A percentile compares a stretch with the other conserved stretches of the same genome.
Evolutionary conservation across 2,888 invertebrate genomes (phyloP).

Genomic region (Apotomis betuletana): DNA sequence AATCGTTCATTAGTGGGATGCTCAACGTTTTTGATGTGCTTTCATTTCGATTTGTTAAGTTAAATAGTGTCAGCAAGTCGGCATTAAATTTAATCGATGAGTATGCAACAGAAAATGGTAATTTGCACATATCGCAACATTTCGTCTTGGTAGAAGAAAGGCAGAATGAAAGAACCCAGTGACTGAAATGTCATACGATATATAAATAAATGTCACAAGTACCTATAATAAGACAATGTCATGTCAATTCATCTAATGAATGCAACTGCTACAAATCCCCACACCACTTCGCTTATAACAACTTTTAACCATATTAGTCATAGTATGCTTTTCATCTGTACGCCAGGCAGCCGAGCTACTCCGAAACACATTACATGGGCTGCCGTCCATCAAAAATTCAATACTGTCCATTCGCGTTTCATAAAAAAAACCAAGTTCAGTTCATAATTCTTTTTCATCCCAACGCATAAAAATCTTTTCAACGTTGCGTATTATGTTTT

Average conservation of each 20-base stretch:
- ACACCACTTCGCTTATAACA: background rate
- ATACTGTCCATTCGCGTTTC: constrained; percentile 44
- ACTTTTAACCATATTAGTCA: constrained; percentile 6
- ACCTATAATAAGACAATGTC: background rate
- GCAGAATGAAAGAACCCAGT: no score
- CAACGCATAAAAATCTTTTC: constrained; percentile 55
- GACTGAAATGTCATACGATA: no score
- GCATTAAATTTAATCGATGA: no score
- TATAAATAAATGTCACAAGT: no score
- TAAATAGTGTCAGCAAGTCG: no score
- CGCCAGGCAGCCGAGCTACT: constrained; percentile 22
- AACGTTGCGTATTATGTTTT: constrained; percentile 49
- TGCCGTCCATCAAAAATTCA: constrained; percentile 41
- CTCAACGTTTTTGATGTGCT: no score
- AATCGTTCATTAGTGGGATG: no score
- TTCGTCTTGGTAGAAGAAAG: no score
- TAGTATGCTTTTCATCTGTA: background rate
- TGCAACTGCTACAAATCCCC: background rate
- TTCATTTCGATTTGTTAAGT: no score
- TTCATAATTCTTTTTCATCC: constrained; percentile 42
- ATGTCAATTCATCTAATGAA: background rate
- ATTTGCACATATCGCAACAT: no score
- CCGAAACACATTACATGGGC: constrained; percentile 24
- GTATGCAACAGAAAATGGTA: no score
- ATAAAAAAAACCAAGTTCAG: constrained; percentile 45